Evolutionary conservation across 2,888 invertebrate species (phyloP).

Genomic region (Drosophila robusta): DNA sequence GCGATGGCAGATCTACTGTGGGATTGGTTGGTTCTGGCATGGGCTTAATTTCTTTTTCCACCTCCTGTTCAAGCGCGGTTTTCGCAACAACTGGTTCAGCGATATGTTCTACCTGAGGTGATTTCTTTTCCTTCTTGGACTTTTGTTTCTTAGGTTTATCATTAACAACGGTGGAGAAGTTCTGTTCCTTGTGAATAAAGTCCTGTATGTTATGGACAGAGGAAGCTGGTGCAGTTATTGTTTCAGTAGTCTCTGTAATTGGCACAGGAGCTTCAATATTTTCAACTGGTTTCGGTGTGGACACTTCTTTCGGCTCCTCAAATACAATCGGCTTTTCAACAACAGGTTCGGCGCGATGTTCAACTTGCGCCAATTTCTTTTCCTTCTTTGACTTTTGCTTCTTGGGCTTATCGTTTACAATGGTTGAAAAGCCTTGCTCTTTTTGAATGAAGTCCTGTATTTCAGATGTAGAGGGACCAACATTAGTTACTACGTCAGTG

Average conservation of each 20-base stretch:
- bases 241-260: slow-evolving; percentile 1
- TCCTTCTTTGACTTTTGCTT: slow-evolving; percentile 48
- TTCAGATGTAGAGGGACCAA: neutral
- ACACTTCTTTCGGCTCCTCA: slow-evolving; percentile 1
- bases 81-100: neutral
- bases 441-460: slow-evolving; percentile 31
- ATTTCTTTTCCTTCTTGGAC: slow-evolving; percentile 38
- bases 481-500: neutral
- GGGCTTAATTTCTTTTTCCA: no score
- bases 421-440: slow-evolving; percentile 8
- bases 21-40: no score
- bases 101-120: neutral
- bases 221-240: neutral
- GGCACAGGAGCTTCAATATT: slow-evolving; percentile 18
- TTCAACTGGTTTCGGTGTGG: neutral
- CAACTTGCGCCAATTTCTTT: slow-evolving; percentile 18
- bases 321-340: slow-evolving; percentile 4
- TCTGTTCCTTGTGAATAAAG: slow-evolving; percentile 15
- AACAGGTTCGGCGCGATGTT: neutral
- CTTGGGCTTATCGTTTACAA: slow-evolving; percentile 28
- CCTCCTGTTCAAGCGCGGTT: neutral
- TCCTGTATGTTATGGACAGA: neutral
- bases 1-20: neutral
- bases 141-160: slow-evolving; percentile 34
- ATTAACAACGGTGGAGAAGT: neutral